Evolutionary conservation across 2,113 vertebrate genomes (phyloP).

Genomic region (Ariopsis seemanni): DNA sequence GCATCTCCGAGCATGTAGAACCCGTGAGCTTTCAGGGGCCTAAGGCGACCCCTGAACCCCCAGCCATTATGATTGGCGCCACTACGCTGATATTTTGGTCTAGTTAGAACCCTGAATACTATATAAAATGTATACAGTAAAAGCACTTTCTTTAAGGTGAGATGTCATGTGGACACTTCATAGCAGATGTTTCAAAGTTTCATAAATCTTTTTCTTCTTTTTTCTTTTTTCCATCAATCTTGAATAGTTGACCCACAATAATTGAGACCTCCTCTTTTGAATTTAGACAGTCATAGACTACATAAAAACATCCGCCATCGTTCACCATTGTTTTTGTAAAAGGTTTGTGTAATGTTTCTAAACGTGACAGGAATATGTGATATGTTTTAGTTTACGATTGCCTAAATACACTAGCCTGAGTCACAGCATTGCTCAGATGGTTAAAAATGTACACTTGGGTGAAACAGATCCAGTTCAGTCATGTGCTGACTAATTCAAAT

Average conservation of each 20-base stretch:
- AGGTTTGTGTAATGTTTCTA: background rate
- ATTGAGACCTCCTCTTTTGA: background rate
- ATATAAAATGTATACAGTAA: no score
- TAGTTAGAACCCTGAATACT: no score
- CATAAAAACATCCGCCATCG: background rate
- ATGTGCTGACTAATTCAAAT: background rate
- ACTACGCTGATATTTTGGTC: no score
- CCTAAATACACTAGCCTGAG: background rate
- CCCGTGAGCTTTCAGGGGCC: no score
- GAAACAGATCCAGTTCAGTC: background rate
- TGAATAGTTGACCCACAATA: background rate
- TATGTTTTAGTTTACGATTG: background rate
- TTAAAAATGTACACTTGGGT: background rate
- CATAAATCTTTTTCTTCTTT: no score
- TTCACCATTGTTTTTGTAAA: background rate
- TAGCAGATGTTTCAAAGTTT: background rate
- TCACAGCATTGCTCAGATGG: background rate
- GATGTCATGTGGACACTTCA: background rate
- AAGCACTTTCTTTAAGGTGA: no score
- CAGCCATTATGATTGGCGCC: no score
- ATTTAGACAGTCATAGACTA: background rate
- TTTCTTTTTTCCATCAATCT: background rate
- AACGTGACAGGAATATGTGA: background rate
- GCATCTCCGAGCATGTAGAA: no score
- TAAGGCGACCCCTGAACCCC: no score